These are phyloP conservation scores for Falcunculus frontatus DNA, from an alignment of 2,113 vertebrate species.

Conservation along the genomic window DNA sequence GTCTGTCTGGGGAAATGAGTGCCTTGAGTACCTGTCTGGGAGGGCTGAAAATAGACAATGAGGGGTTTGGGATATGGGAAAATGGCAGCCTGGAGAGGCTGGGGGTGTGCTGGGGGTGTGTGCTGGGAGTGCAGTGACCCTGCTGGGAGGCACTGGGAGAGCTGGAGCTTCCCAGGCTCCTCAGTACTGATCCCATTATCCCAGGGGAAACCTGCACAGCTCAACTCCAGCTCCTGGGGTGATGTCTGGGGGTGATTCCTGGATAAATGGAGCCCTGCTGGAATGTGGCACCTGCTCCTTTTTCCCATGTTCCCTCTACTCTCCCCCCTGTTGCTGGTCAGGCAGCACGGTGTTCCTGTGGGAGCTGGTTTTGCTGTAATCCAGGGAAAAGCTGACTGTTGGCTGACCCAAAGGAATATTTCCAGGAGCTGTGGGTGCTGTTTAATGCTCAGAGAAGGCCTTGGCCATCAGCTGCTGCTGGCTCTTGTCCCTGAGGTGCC, in stretches of 20 bases:
- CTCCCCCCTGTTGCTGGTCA: not conserved
- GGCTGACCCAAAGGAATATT: not conserved
- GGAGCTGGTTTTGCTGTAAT: not conserved
- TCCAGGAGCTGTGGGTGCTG: not conserved
- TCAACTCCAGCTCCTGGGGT: not conserved
- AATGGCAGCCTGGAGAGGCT: not conserved
- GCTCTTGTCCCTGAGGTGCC: not conserved
- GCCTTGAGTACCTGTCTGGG: not conserved
- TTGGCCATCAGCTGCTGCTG: not conserved
- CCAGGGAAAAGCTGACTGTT: too few relatives aligned
- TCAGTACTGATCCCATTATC: fast-evolving
- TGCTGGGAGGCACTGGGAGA: not conserved
- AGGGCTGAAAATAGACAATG: not conserved
- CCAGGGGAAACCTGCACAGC: not conserved
- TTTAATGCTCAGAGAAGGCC: not conserved
- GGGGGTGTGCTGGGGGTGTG: not conserved
- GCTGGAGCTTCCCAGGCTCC: not conserved
- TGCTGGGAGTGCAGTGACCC: not conserved
- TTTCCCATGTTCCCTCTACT: not conserved
- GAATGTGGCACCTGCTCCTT: not conserved
- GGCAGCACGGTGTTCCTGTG: too few relatives aligned
- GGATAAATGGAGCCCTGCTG: not conserved
- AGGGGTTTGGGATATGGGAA: not conserved
- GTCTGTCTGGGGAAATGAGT: not conserved
- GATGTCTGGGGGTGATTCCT: not conserved